A percentile compares a stretch with the other conserved stretches of the same genome.
Conservation (phyloP, 2,888 invertebrate species). For the Acheta domesticus region DNA sequence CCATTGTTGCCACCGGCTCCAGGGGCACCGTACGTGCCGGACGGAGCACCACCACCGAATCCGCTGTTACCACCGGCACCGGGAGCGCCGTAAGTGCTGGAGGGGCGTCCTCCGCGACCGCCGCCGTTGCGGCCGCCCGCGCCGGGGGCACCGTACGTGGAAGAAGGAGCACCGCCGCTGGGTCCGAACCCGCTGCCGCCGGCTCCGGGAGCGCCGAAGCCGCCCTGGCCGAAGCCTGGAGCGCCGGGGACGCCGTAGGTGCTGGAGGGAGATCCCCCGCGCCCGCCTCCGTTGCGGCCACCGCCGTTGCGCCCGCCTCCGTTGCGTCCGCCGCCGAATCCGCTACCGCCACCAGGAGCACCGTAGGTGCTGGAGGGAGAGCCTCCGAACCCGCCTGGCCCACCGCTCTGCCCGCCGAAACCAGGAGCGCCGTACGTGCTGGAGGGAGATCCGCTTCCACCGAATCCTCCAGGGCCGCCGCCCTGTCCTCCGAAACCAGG, state of each 20-base stretch:
- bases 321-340: not conserved
- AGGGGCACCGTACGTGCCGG: conserved; percentile 29
- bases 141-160: conserved; percentile 29
- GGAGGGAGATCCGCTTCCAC: conserved; percentile 25
- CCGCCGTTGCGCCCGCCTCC: conserved; percentile 22
- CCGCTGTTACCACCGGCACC: conserved; percentile 25
- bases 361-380: conserved; percentile 24
- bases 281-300: not conserved
- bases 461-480: not conserved
- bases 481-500: conserved; percentile 19
- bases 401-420: conserved; percentile 11
- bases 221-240: not conserved
- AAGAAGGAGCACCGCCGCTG: conserved; percentile 27
- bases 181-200: conserved; percentile 20
- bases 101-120: conserved; percentile 18
- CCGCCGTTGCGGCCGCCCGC: conserved; percentile 22
- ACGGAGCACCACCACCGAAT: conserved; percentile 23
- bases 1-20: conserved; percentile 25
- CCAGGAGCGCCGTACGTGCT: conserved; percentile 27
- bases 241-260: conserved; percentile 18
- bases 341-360: conserved; percentile 25
- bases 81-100: conserved; percentile 30
- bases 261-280: conserved; percentile 22
- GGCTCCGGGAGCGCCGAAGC: conserved; percentile 27
- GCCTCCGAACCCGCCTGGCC: not conserved